phyloP scores from a whole-genome alignment of 2,113 vertebrate genomes.

The Neodon shergylaensis region DNA sequence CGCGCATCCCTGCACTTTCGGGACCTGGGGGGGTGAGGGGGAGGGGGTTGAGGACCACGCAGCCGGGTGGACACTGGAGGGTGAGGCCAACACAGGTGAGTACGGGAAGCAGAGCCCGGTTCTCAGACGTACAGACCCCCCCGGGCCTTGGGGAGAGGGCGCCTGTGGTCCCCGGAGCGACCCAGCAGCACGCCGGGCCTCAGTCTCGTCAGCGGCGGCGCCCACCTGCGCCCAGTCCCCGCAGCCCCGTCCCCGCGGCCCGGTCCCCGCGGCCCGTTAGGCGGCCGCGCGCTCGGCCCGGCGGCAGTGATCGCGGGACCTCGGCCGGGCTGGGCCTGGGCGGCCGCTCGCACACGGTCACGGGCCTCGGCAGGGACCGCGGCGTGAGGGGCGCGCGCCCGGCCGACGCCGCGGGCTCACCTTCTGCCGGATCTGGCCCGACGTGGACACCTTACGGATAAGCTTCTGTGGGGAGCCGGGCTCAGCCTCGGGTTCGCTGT shows the following conservation, averaged over 20 bases:
- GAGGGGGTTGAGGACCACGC: neutral
- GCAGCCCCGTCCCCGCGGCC: neutral
- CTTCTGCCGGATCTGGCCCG: constrained; percentile 97
- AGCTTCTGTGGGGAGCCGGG: constrained; percentile 95
- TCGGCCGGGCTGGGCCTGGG: constrained; percentile 58
- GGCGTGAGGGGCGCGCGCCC: constrained; percentile 74
- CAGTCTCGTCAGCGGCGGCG: neutral
- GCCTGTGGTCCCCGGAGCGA: neutral
- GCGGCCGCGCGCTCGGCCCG: neutral
- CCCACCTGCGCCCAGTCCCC: constrained; percentile 50
- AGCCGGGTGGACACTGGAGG: no score
- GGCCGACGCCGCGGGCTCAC: constrained; percentile 84
- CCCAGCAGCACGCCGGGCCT: constrained; percentile 7
- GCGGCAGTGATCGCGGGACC: neutral
- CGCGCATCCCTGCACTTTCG: neutral
- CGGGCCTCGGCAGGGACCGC: constrained; percentile 76
- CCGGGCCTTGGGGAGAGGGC: neutral
- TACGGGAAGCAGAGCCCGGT: neutral
- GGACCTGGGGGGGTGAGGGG: neutral
- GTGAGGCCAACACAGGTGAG: neutral
- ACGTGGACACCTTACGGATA: constrained; percentile 97
- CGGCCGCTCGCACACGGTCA: constrained; percentile 58
- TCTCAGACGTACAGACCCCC: neutral
- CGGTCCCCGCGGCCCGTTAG: constrained; percentile 28
- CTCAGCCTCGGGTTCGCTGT: constrained; percentile 96